Evolutionary conservation across 2,888 invertebrate genomes (phyloP), one percentile per base, ranked within the genome.

Genomic region (Yponomeuta cagnagella): DNA sequence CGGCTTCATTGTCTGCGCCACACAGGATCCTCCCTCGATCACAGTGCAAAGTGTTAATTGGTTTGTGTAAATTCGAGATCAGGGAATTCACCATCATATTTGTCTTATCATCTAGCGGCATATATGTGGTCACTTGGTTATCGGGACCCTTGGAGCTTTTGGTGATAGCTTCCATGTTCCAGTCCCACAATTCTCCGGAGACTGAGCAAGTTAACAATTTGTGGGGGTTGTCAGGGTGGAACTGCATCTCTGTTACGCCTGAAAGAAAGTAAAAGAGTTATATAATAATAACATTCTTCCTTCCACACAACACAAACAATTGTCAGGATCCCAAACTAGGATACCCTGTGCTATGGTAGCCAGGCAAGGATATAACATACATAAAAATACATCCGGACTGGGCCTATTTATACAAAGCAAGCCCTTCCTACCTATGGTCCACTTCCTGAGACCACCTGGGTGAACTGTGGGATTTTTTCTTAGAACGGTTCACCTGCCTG

Each of bases 141-240:
- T 90, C 90, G 2, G 83, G 79, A 0, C 84, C 85, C 74, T 84
- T 85, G 0, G 84, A 79, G 70, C 83, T 86, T 72, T 87, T 92
- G 0, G 89, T 89, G 79, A 93, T 85, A 0, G 84, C 80, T 73
- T 94, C 94, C 78, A 95, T 94, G 74, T 96, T 95, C 98, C 98
- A 98, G 80, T 97, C 96, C 97, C 97, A 98, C 3, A 98, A 87
- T 82, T 97, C 96, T 0, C 98, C 98, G 68, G 95, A 95, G 70
- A 93, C 93, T 0, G 98, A 96, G 79, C 96, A 95, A 0, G 96
- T 96, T 75, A 97, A 95, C 1, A 98, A 82, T 84, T 97, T 97
- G 71, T 97, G 95, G 0, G 98, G 97, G 78, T 96, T 94, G 72
- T 96, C 95, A 0, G 95, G 96, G 87, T 98, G 98, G 80, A 98